Conservation (phyloP, 2,888 invertebrate genomes). For the Dynastes tityus region DNA sequence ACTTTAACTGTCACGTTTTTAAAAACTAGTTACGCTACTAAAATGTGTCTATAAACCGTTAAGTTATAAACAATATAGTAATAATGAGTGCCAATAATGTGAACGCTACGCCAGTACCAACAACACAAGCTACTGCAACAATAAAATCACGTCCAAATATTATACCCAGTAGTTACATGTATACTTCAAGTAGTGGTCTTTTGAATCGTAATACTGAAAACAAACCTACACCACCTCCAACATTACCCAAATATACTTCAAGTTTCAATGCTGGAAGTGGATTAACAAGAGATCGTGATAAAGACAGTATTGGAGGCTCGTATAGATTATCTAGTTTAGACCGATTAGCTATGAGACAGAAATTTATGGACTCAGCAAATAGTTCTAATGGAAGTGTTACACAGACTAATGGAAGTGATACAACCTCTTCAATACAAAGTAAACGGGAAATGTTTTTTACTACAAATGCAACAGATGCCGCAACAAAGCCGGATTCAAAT, state of each 20-base stretch:
- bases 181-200: slow-evolving; percentile 77
- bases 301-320: slow-evolving; percentile 82
- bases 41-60: slow-evolving; percentile 51
- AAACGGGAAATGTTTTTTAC: slow-evolving; percentile 93
- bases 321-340: slow-evolving; percentile 88
- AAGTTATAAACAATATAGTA: slow-evolving; percentile 42
- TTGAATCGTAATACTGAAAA: slow-evolving; percentile 74
- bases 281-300: slow-evolving; percentile 76
- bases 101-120: slow-evolving; percentile 63
- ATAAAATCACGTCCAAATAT: slow-evolving; percentile 70
- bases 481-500: slow-evolving; percentile 63
- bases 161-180: slow-evolving; percentile 77
- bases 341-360: slow-evolving; percentile 85
- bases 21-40: slow-evolving; percentile 54
- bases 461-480: slow-evolving; percentile 71
- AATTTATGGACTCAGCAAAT: slow-evolving; percentile 78
- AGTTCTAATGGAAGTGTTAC: slow-evolving; percentile 69
- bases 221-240: slow-evolving; percentile 84
- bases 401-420: slow-evolving; percentile 70
- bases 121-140: slow-evolving; percentile 69
- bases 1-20: slow-evolving; percentile 57
- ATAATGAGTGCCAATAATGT: slow-evolving; percentile 70
- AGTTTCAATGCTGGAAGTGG: slow-evolving; percentile 84
- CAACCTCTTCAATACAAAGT: slow-evolving; percentile 81
- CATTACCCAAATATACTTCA: slow-evolving; percentile 85